These are phyloP conservation scores for Neosilurus mollespiculum DNA, from an alignment of 2,797 vertebrate genomes.

Conservation along the genomic window DNA sequence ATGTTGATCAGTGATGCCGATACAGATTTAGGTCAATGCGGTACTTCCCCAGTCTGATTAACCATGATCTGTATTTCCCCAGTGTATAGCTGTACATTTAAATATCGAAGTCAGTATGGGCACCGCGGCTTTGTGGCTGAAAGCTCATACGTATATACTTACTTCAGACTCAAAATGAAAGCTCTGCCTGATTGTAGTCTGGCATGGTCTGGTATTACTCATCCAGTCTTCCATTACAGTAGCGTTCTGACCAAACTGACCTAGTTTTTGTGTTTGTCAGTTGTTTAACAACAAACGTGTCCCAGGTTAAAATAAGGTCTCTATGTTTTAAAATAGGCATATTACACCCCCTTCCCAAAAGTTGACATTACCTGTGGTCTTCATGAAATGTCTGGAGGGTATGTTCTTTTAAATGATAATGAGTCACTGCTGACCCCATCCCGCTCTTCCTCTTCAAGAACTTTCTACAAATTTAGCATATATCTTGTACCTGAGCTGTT, in stretches of 20 bases:
- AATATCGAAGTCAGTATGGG: neutral
- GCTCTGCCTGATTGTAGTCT: neutral
- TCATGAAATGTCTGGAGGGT: too few species aligned
- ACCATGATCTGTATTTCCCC: constrained; percentile 14
- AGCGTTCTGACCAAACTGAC: neutral
- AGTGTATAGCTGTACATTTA: neutral
- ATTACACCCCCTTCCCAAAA: too few species aligned
- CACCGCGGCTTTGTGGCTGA: neutral
- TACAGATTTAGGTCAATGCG: neutral
- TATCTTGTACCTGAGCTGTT: too few species aligned
- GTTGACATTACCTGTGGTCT: too few species aligned
- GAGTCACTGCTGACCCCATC: too few species aligned
- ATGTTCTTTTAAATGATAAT: too few species aligned
- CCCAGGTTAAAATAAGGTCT: neutral
- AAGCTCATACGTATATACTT: too few species aligned
- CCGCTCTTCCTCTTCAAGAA: too few species aligned
- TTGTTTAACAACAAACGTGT: neutral
- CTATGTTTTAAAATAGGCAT: too few species aligned
- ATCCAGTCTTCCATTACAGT: neutral
- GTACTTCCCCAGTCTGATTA: neutral
- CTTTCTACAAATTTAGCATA: too few species aligned
- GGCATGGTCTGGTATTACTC: neutral
- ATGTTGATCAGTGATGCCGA: neutral
- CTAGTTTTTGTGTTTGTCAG: neutral
- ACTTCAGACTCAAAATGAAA: neutral